Percentiles rank a stretch among this genome's conserved stretches.
Conservation (phyloP, 2,797 vertebrate species). For the Lagodon rhomboides region DNA sequence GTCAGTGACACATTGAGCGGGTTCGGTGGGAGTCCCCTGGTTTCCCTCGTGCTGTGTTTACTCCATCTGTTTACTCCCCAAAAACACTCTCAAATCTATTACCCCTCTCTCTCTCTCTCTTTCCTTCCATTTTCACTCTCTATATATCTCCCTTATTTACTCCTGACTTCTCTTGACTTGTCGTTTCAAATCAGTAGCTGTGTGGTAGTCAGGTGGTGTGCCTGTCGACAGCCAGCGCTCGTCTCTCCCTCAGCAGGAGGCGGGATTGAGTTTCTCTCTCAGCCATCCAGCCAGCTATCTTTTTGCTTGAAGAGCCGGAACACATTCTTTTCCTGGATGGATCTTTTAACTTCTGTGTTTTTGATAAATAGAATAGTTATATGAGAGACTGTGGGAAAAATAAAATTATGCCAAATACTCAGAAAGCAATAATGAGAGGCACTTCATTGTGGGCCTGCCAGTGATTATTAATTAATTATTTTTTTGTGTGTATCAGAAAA, state of each 20-base stretch:
- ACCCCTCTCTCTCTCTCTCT: conserved; percentile 62
- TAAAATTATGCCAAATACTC: not conserved
- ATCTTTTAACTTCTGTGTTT: conserved; percentile 35
- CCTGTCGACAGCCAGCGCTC: conserved; percentile 73
- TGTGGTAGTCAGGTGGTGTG: conserved; percentile 72
- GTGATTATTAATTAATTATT: conserved; percentile 6
- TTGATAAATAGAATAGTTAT: conserved; percentile 40
- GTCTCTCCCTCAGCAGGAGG: conserved; percentile 78
- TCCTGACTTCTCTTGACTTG: conserved; percentile 79
- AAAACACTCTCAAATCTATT: conserved; percentile 84
- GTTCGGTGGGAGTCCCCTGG: conserved; percentile 81
- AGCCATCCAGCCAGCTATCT: conserved; percentile 68
- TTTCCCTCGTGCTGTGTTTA: conserved; percentile 83
- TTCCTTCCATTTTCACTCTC: conserved; percentile 64
- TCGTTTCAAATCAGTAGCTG: conserved; percentile 81
- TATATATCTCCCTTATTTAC: conserved; percentile 79
- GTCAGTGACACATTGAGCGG: conserved; percentile 83
- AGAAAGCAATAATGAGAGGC: not conserved
- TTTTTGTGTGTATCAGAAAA: not conserved
- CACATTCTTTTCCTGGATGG: conserved; percentile 43
- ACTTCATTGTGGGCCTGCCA: not conserved
- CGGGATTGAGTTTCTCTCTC: conserved; percentile 75
- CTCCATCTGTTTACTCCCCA: conserved; percentile 82
- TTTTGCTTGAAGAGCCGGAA: conserved; percentile 52
- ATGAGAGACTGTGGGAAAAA: conserved; percentile 22